phyloP scores from a whole-genome alignment of 2,888 invertebrate genomes.

The Bugula neritina region DNA sequence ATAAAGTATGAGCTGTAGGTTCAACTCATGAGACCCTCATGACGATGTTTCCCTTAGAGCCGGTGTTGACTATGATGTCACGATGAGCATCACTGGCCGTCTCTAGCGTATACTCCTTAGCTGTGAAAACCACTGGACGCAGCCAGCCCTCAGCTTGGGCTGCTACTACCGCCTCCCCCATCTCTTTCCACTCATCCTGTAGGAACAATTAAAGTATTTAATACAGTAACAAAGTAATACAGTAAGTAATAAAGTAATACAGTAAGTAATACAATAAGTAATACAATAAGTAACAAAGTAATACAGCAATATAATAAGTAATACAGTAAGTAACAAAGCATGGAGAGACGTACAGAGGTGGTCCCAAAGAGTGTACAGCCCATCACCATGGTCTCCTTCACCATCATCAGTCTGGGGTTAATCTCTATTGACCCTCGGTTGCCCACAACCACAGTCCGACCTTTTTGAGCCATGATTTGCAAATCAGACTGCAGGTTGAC shows the following conservation, averaged over 20 bases:
- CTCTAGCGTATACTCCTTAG: slow-evolving; percentile 50
- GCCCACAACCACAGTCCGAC: slow-evolving; percentile 56
- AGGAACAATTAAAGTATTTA: too few species aligned
- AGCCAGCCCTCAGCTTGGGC: slow-evolving; percentile 54
- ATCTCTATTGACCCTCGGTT: slow-evolving; percentile 53
- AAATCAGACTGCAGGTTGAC: slow-evolving; percentile 57
- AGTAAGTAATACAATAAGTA: too few species aligned
- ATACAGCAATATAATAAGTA: too few species aligned
- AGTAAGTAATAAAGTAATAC: too few species aligned
- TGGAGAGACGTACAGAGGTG: not conserved
- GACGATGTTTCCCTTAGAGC: slow-evolving; percentile 43
- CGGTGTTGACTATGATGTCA: slow-evolving; percentile 52
- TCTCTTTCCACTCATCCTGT: slow-evolving; percentile 54
- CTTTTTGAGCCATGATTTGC: slow-evolving; percentile 49
- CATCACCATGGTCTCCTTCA: slow-evolving; percentile 31
- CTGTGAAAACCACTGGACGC: slow-evolving; percentile 48
- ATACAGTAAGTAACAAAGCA: too few species aligned
- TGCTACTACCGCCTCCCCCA: slow-evolving; percentile 46
- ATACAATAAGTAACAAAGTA: too few species aligned
- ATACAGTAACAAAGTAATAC: too few species aligned
- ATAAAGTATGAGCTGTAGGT: too few species aligned
- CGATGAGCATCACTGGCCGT: slow-evolving; percentile 53
- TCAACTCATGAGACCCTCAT: too few species aligned
- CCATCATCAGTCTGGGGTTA: slow-evolving; percentile 33
- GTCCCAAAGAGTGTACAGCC: slow-evolving; percentile 30